These are phyloP conservation scores for Acomys russatus DNA, from an alignment of 2,797 vertebrate genomes.

Conservation along the genomic window DNA sequence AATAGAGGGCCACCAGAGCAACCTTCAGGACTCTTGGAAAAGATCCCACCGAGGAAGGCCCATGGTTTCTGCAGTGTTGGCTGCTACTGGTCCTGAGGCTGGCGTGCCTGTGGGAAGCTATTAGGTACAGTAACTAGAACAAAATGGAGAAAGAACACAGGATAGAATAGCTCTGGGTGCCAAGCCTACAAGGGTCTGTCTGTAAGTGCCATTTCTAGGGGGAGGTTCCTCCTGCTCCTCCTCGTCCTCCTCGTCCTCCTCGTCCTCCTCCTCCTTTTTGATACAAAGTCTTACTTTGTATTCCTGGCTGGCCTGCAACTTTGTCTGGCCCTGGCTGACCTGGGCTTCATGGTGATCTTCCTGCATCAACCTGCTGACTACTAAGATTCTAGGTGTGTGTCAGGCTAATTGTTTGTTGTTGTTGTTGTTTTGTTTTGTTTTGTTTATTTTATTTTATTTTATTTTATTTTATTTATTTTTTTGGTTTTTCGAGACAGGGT, in stretches of 20 bases:
- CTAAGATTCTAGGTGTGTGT: background rate
- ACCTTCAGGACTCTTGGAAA: background rate
- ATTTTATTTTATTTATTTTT: too few species aligned
- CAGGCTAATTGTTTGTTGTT: background rate
- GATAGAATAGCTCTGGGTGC: background rate
- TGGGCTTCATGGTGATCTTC: background rate
- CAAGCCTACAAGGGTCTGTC: background rate
- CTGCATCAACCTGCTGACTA: background rate
- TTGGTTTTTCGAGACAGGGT: too few species aligned
- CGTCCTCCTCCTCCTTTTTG: too few species aligned
- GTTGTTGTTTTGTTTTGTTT: background rate
- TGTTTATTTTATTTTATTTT: too few species aligned
- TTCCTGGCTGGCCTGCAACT: background rate
- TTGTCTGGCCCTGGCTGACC: background rate
- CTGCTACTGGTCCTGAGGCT: background rate
- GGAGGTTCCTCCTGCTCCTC: background rate
- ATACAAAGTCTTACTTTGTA: background rate
- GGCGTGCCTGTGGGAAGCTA: background rate
- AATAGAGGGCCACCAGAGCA: constrained; percentile 23
- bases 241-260: accelerated
- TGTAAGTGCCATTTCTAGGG: background rate
- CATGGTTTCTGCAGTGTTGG: background rate
- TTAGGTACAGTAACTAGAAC: background rate
- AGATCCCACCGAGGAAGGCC: background rate
- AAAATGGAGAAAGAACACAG: background rate